Base-by-base conservation (phyloP, 1,140 invertebrate species). In the Hycleus cichorii region DNA sequence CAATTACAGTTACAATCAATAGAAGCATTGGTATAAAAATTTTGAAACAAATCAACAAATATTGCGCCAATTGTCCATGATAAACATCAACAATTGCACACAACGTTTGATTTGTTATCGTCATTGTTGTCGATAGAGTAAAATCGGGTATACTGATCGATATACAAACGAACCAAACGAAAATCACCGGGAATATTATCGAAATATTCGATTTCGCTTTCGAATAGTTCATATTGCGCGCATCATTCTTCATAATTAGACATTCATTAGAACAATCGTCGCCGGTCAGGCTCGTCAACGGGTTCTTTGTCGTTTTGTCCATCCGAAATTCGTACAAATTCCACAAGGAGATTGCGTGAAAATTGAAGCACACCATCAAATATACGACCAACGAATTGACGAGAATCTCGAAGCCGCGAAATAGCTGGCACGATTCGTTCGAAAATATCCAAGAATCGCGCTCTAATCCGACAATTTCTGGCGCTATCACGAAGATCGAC, bases 81-180 rank as follows among this genome's bases (percentile, higher is more conserved):
- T 62, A 53, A 24, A 60, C 57, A 51, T 70, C 64, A 39, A 72
- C 47, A 26, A 72, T 56, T 7, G 66, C 64, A 57, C 69, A 72
- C 11, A 70, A 53, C 6, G 60, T 69, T 18, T n/a, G 39, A 49
- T 61, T 66, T 49, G 51, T 67, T n/a, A 66, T 48, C 60, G 57
- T 64, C 39, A 69, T 52, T 18, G 65, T 65, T 11, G 67, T 61
- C 2, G 69, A 68, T 38, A 74, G 57, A 4, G 64, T 67, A 60
- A 78, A 80, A 56, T 80, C 74, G 8, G 80, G 80, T 50, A 82
- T 71, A 64, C 80, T 79, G 8, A 81, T 58, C 3, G 80, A 81
- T 7, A 74, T 66, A 48, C 78, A 74, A 39, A 80, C 59, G 42
- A 80, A 73, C 80, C 80, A 81, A 40, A 81, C 71, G 54, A 81